These are phyloP conservation scores for Anthoscopus minutus DNA, from an alignment of 2,113 vertebrate species.

Conservation along the genomic window DNA sequence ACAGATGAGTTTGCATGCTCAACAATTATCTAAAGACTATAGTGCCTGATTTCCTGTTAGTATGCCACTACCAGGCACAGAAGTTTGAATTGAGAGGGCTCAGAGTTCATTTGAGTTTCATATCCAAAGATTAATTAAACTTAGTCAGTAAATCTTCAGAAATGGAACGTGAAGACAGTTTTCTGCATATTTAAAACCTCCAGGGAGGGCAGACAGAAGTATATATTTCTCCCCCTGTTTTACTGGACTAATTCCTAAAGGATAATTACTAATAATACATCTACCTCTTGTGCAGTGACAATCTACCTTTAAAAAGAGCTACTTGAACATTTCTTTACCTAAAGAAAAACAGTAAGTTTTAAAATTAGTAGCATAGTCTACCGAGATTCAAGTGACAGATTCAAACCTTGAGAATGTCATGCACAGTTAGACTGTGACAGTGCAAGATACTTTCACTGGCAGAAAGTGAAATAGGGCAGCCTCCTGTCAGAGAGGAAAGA, in stretches of 20 bases:
- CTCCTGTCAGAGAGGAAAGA: conserved; percentile 22
- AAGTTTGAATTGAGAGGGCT: neutral
- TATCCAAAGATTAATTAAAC: conserved; percentile 34
- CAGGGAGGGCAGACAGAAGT: neutral
- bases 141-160: neutral
- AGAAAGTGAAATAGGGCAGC: conserved; percentile 26
- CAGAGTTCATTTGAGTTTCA: conserved; percentile 1
- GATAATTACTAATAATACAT: conserved; percentile 24
- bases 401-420: conserved; percentile 13
- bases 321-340: neutral
- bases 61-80: neutral
- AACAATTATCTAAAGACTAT: neutral
- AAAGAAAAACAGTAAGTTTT: conserved; percentile 34
- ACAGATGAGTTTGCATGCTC: neutral
- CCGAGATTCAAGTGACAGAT: conserved; percentile 25
- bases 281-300: neutral
- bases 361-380: conserved; percentile 42
- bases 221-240: neutral
- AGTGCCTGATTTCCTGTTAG: neutral
- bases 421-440: neutral
- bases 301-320: conserved; percentile 11
- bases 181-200: conserved; percentile 16
- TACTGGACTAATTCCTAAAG: conserved; percentile 18
- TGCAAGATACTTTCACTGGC: neutral
- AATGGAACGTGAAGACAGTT: neutral